phyloP scores from a whole-genome alignment of 1,140 invertebrate genomes.

The Mizuhopecten yessoensis region DNA sequence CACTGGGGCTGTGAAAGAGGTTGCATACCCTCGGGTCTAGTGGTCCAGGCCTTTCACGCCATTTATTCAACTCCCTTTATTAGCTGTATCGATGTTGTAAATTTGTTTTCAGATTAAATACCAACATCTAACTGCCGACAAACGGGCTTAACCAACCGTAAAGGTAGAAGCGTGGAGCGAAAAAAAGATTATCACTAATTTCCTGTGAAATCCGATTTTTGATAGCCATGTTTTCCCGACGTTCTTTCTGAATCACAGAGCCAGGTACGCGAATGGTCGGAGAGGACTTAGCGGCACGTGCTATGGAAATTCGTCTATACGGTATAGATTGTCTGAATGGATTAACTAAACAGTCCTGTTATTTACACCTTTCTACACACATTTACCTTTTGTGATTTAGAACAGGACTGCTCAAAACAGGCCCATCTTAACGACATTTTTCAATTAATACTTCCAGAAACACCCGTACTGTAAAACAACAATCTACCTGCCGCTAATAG shows the following conservation, averaged over 20 bases:
- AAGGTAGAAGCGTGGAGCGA: background rate
- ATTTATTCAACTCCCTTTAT: slow-evolving; percentile 2
- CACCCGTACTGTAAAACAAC: background rate
- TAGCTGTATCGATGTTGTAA: slow-evolving; percentile 34
- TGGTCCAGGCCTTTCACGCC: background rate
- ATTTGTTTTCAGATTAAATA: slow-evolving; percentile 36
- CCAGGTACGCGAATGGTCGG: background rate
- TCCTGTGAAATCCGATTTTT: slow-evolving; percentile 38
- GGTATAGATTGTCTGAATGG: background rate
- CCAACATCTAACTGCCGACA: slow-evolving; percentile 16
- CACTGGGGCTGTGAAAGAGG: background rate
- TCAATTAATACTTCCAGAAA: background rate
- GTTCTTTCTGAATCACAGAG: background rate
- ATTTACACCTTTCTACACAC: slow-evolving; percentile 18
- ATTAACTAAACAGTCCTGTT: background rate
- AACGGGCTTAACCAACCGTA: slow-evolving; percentile 24
- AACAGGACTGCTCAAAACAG: background rate
- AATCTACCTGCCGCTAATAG: background rate
- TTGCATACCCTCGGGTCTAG: background rate
- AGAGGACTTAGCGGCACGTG: background rate
- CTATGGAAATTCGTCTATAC: slow-evolving; percentile 17
- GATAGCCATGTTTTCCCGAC: slow-evolving; percentile 15
- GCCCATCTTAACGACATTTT: background rate
- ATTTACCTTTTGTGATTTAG: slow-evolving; percentile 33
- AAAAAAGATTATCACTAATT: slow-evolving; percentile 40